phyloP scores from a whole-genome alignment of 2,113 vertebrate genomes.

The Stegastes partitus region DNA sequence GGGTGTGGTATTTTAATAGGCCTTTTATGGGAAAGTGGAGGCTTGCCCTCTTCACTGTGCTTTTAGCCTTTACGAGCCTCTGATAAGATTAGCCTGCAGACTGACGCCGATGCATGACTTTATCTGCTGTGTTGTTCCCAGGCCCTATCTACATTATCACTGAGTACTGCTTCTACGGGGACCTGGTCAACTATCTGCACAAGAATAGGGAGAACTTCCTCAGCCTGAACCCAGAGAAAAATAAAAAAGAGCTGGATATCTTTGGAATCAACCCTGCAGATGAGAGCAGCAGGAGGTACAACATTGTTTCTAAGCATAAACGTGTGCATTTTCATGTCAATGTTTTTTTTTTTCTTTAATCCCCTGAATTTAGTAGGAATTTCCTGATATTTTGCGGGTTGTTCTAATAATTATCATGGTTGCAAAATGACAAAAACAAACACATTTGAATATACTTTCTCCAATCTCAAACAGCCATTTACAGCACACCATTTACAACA shows the following conservation, averaged over 20 bases:
- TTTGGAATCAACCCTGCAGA: slow-evolving; percentile 95
- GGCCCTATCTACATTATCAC: slow-evolving; percentile 99
- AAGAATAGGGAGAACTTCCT: slow-evolving; percentile 97
- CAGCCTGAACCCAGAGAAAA: slow-evolving; percentile 90
- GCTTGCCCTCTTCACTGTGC: slow-evolving; percentile 63
- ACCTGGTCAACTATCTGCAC: slow-evolving; percentile 98
- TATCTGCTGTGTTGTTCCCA: slow-evolving; percentile 74
- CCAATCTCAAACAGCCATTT: slow-evolving; percentile 15
- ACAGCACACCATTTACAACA: slow-evolving; percentile 22
- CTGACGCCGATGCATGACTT: slow-evolving; percentile 65
- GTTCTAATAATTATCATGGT: neutral
- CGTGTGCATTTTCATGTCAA: neutral
- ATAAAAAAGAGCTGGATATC: slow-evolving; percentile 96
- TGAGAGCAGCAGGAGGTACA: slow-evolving; percentile 95
- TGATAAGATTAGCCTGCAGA: slow-evolving; percentile 81
- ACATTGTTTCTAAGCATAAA: neutral
- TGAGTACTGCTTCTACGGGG: slow-evolving; percentile 98
- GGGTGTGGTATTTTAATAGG: slow-evolving; percentile 75
- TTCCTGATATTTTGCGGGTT: neutral
- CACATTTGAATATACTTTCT: neutral
- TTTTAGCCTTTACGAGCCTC: slow-evolving; percentile 76
- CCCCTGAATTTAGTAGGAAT: neutral
- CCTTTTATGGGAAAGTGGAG: slow-evolving; percentile 71
- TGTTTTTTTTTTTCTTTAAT: neutral
- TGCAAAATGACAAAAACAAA: slow-evolving; percentile 1